phyloP scores from a whole-genome alignment of 2,888 invertebrate species.

The Eledona agricola region DNA sequence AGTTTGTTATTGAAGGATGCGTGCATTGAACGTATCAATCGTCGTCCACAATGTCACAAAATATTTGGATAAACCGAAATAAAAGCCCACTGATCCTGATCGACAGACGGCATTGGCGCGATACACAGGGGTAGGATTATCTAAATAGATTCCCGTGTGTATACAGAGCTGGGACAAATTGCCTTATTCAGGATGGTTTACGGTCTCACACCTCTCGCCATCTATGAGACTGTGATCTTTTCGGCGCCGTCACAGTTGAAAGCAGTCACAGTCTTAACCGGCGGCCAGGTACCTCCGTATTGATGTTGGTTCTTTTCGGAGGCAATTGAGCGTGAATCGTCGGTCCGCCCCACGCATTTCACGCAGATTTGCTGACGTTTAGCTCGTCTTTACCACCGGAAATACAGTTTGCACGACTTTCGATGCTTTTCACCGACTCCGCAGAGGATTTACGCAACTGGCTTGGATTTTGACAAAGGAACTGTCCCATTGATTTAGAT shows the following conservation, averaged over 20 bases:
- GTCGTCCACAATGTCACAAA: conserved; percentile 46
- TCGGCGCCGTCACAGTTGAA: conserved; percentile 6
- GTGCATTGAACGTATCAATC: conserved; percentile 45
- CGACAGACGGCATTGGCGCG: conserved; percentile 46
- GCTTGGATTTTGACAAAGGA: conserved; percentile 16
- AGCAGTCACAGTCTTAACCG: conserved; percentile 41
- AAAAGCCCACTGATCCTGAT: conserved; percentile 48
- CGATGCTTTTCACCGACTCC: conserved; percentile 21
- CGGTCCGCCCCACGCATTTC: conserved; percentile 60
- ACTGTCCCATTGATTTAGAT: too few relatives aligned
- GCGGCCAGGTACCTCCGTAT: conserved; percentile 41
- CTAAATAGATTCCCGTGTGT: conserved; percentile 47
- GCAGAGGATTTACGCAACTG: too few relatives aligned
- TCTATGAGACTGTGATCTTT: conserved; percentile 34
- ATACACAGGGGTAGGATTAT: conserved; percentile 46
- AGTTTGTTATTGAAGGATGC: conserved; percentile 45
- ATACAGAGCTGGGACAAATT: conserved; percentile 54
- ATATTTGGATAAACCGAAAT: conserved; percentile 50
- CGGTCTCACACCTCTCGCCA: conserved; percentile 53
- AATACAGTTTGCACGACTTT: conserved; percentile 47
- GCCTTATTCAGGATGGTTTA: conserved; percentile 54
- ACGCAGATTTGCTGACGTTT: conserved; percentile 61
- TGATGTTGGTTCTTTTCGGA: conserved; percentile 51
- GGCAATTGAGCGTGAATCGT: conserved; percentile 60
- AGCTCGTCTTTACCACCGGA: conserved; percentile 54